phyloP scores from a whole-genome alignment of 2,797 vertebrate species.

The Poecilia wingei region DNA sequence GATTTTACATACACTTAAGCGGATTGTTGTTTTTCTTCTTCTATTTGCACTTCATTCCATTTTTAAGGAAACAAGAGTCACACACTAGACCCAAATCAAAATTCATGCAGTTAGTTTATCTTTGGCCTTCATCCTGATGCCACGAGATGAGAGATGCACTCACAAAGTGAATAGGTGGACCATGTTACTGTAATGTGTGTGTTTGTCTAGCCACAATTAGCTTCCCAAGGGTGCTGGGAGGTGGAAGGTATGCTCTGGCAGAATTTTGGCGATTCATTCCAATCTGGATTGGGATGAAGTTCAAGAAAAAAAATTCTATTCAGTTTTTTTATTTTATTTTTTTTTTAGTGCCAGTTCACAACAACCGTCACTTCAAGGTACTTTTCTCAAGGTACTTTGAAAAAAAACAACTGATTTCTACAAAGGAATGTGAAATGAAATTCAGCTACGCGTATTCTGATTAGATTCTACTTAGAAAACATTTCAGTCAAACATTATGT shows the following conservation, averaged over 20 bases:
- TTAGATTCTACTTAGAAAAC: background rate
- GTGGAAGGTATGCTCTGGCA: background rate
- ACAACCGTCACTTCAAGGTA: background rate
- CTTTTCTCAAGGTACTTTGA: background rate
- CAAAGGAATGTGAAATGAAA: background rate
- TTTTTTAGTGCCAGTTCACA: background rate
- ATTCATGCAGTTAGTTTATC: conserved; percentile 71
- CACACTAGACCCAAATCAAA: conserved; percentile 73
- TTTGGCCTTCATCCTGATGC: conserved; percentile 66
- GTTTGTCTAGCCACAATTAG: conserved; percentile 39
- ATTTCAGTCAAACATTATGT: background rate
- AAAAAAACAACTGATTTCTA: background rate
- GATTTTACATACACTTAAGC: conserved; percentile 7
- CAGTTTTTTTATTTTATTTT: background rate
- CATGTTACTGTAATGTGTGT: conserved; percentile 8
- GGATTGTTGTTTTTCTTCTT: conserved; percentile 16
- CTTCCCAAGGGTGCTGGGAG: background rate
- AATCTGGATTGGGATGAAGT: background rate
- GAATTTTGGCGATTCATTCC: background rate
- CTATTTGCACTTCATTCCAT: conserved; percentile 37
- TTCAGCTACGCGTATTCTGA: background rate
- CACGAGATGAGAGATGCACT: conserved; percentile 60
- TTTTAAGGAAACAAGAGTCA: conserved; percentile 32
- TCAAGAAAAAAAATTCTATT: background rate
- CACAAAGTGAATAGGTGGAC: conserved; percentile 53